Conservation (phyloP, 2,888 invertebrate genomes). For the Euproctis similis region DNA sequence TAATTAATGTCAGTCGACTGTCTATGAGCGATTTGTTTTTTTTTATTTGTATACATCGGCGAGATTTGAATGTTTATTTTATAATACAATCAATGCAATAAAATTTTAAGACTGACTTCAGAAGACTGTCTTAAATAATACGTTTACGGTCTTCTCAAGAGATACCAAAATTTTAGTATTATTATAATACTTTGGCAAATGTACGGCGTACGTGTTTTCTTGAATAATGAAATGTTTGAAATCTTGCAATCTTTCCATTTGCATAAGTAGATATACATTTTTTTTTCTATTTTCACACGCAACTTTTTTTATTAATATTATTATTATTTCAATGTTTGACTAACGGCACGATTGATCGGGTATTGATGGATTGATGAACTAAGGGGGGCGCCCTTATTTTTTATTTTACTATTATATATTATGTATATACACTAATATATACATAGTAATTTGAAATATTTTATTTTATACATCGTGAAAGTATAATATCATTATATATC, state of each 20-base stretch:
- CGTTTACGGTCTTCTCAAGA: slow-evolving; percentile 20
- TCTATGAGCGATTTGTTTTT: slow-evolving; percentile 38
- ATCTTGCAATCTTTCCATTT: slow-evolving; percentile 22
- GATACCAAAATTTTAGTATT: slow-evolving; percentile 45
- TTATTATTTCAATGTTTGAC: slow-evolving; percentile 17
- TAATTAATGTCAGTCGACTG: slow-evolving; percentile 22
- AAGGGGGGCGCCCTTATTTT: slow-evolving; percentile 15
- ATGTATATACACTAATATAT: too few relatives aligned
- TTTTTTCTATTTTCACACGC: slow-evolving; percentile 17
- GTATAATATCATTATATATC: too few relatives aligned
- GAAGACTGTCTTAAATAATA: slow-evolving; percentile 71
- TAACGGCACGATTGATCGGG: slow-evolving; percentile 24
- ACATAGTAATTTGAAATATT: too few relatives aligned
- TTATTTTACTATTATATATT: slow-evolving; percentile 14
- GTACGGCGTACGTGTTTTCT: slow-evolving; percentile 10
- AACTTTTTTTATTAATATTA: slow-evolving; percentile 11
- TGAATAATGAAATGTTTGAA: slow-evolving; percentile 7
- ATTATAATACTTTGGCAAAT: slow-evolving; percentile 22
- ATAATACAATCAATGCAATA: slow-evolving; percentile 72
- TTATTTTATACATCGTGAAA: too few relatives aligned
- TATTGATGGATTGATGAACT: slow-evolving; percentile 17
- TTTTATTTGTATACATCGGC: slow-evolving; percentile 39
- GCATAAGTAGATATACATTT: slow-evolving; percentile 33
- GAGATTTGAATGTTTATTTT: slow-evolving; percentile 42
- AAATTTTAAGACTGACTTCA: slow-evolving; percentile 73